Percentiles rank a stretch among this genome's conserved stretches.
These are phyloP conservation scores for Thereuonema tuberculata DNA, from an alignment of 1,140 invertebrate species.

Conservation along the genomic window DNA sequence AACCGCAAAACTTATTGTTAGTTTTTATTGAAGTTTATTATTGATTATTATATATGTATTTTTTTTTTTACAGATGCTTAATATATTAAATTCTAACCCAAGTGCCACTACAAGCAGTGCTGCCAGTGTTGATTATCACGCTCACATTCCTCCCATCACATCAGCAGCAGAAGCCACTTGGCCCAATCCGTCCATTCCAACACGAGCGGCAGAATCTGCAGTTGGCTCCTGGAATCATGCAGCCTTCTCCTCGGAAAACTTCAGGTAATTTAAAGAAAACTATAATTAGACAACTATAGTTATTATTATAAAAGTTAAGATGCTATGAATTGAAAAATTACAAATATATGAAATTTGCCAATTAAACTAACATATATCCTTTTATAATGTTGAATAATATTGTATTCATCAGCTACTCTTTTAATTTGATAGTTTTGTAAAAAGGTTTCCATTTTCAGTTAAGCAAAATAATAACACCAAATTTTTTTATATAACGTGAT, in stretches of 20 bases:
- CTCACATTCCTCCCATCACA: not conserved
- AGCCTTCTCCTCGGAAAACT: not conserved
- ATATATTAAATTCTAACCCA: conserved; percentile 2
- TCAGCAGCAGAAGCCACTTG: not conserved
- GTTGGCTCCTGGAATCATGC: not conserved
- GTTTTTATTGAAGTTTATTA: not conserved
- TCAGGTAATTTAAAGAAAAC: not conserved
- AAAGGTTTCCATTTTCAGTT: too few species aligned
- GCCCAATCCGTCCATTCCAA: not conserved
- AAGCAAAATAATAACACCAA: too few species aligned
- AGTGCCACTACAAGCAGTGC: not conserved
- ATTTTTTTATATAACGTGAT: too few species aligned
- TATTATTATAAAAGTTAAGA: too few species aligned
- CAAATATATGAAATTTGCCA: not conserved
- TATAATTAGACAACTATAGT: too few species aligned
- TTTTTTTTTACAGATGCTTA: not conserved
- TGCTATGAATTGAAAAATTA: too few species aligned
- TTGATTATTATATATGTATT: not conserved
- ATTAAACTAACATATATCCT: not conserved
- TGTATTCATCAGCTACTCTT: too few species aligned
- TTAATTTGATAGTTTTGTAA: too few species aligned
- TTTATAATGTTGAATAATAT: not conserved
- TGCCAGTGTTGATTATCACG: not conserved
- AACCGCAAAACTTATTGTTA: too few species aligned
- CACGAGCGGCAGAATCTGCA: not conserved